Evolutionary conservation across 1,140 invertebrate genomes (phyloP), one percentile per base, ranked within the genome.

Genomic region (Monochamus saltuarius): DNA sequence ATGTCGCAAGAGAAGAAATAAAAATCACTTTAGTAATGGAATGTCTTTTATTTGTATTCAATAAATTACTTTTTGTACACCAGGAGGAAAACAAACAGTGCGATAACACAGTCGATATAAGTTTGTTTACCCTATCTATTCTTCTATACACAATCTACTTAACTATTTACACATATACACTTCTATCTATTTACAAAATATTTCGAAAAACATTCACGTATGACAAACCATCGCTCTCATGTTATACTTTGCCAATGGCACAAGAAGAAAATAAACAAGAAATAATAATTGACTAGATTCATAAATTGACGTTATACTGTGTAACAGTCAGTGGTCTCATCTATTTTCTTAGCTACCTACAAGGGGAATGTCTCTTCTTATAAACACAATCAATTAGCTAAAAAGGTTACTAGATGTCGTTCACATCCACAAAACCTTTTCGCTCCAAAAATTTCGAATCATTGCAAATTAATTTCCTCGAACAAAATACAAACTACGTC

Each of bases 31-130:
- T 17, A 43, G 34, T 54, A 56, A 56, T 62, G 38, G 43, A 62
- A 62, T 56, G 54, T 62, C 60, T 62, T 62, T 62, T 62, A 62
- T 62, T 61, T 56, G 38, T 55, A 14, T 57, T 62, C 50, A 62
- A 62, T 62, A 62, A 62, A 62, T 62, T 39, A 62, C 43, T 57
- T 61, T 62, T 55, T 62, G 56, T 56, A 56, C 53, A 56, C 53
- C 60, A 51, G 52, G 39, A 56, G 22, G 54, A 62, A 51, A 62
- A 62, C 46, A 50, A 62, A 45, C 42, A 43, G 55, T 56, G 56
- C 53, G 55, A 62, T 51, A 38, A 50, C 19, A 57, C 47, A 56
- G 55, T 56, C 54, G 57, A 39, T 56, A 40, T 36, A 35, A 38
- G 37, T 45, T 50, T 46, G 46, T 38, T 50, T 47, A 49, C 45